A percentile compares a stretch with the other conserved stretches of the same genome.
Evolutionary conservation across 2,888 invertebrate genomes (phyloP).

Genomic region (Perizoma affinitatum): DNA sequence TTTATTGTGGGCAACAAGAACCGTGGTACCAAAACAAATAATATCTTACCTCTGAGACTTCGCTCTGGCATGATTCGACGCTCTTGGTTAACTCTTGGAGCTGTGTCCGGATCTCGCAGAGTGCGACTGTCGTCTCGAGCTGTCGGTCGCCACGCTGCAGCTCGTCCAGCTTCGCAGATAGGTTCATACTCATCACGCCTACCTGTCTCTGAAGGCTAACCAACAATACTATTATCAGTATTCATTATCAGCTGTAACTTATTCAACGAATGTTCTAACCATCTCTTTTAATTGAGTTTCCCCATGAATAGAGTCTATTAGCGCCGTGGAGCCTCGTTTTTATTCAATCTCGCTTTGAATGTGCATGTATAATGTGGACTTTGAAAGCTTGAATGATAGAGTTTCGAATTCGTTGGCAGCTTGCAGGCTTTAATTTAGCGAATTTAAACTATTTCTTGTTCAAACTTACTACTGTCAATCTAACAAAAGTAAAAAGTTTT

Average conservation of each 20-base stretch:
- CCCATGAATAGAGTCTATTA: slow-evolving; percentile 21
- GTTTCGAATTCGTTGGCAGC: slow-evolving; percentile 16
- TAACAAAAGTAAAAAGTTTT: slow-evolving; percentile 23
- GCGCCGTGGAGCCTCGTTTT: slow-evolving; percentile 6
- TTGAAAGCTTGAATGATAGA: slow-evolving; percentile 29
- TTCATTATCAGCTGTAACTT: background rate
- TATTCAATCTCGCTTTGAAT: slow-evolving; percentile 19
- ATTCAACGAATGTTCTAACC: slow-evolving; percentile 2
- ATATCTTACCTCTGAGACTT: slow-evolving; percentile 90
- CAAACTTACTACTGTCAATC: slow-evolving; percentile 21
- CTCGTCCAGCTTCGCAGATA: slow-evolving; percentile 96
- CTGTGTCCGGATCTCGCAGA: slow-evolving; percentile 96
- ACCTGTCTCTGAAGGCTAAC: slow-evolving; percentile 98
- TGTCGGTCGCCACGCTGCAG: slow-evolving; percentile 95
- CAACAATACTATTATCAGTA: slow-evolving; percentile 41
- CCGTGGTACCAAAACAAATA: too few relatives aligned
- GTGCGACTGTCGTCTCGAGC: slow-evolving; percentile 96
- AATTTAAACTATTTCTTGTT: slow-evolving; percentile 23
- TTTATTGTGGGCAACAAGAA: too few relatives aligned
- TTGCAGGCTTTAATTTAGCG: slow-evolving; percentile 21
- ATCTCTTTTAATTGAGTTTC: slow-evolving; percentile 13
- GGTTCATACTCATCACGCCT: slow-evolving; percentile 98
- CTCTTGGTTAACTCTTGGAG: slow-evolving; percentile 97
- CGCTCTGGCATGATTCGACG: slow-evolving; percentile 97
- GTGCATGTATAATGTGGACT: slow-evolving; percentile 26